A percentile compares a stretch with the other conserved stretches of the same genome.
phyloP scores from a whole-genome alignment of 2,113 vertebrate species.

The Carollia perspicillata region DNA sequence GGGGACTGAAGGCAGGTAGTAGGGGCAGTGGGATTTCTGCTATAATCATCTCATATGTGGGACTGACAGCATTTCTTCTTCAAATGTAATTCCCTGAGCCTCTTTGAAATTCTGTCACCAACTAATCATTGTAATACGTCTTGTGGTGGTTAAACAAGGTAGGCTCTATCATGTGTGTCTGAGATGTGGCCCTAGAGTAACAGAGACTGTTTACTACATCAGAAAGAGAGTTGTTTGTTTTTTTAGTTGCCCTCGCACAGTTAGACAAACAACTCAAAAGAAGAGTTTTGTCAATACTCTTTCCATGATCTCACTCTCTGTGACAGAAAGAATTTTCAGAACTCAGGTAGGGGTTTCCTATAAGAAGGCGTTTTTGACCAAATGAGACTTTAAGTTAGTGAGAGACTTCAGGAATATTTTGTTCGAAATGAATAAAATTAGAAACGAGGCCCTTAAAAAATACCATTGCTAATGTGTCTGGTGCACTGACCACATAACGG shows the following conservation, averaged over 20 bases:
- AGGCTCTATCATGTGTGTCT: background rate
- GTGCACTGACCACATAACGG: background rate
- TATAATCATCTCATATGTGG: too few relatives aligned
- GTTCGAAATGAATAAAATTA: background rate
- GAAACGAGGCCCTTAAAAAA: slow-evolving; percentile 7
- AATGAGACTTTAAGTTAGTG: background rate
- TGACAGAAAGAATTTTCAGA: background rate
- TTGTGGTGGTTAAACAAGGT: background rate
- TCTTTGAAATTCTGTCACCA: background rate
- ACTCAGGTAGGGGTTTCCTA: background rate
- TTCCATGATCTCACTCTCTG: background rate
- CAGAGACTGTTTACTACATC: background rate
- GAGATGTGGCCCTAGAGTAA: background rate
- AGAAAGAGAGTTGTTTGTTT: background rate
- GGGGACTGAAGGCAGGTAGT: background rate
- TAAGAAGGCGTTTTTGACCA: background rate
- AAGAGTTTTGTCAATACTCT: background rate
- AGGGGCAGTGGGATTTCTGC: background rate
- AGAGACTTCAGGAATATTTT: background rate
- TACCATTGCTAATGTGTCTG: background rate
- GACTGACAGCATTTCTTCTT: background rate
- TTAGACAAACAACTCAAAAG: background rate
- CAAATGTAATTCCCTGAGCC: background rate
- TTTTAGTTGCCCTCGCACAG: background rate
- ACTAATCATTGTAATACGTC: background rate